Evolutionary conservation across 2,888 invertebrate genomes (phyloP).

Genomic region (Calameuta idolon): DNA sequence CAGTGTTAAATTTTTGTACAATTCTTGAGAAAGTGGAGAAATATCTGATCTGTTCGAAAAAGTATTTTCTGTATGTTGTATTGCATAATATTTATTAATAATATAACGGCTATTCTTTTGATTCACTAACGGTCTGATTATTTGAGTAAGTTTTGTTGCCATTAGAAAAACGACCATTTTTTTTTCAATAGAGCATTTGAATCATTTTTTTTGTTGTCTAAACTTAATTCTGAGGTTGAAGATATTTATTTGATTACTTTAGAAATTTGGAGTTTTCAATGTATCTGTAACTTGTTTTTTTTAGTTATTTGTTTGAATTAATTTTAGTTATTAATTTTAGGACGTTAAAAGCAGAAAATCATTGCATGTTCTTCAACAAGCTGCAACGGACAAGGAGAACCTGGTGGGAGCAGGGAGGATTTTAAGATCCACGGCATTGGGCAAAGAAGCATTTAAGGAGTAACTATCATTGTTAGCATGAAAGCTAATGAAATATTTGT

Average conservation of each 20-base stretch:
- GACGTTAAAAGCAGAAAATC: constrained; percentile 70
- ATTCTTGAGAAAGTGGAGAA: not conserved
- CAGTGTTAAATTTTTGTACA: not conserved
- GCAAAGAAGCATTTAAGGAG: constrained; percentile 42
- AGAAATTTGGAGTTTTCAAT: not conserved
- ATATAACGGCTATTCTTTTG: not conserved
- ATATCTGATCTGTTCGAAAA: not conserved
- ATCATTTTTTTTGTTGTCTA: not conserved
- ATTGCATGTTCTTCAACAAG: constrained; percentile 80
- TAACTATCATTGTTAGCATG: constrained; percentile 21
- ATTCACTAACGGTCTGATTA: not conserved
- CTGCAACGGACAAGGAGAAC: constrained; percentile 82
- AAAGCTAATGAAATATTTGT: not conserved
- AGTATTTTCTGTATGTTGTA: constrained; percentile 15
- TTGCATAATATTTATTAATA: not conserved
- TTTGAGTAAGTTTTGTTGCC: not conserved
- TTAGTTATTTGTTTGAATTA: not conserved
- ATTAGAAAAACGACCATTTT: not conserved
- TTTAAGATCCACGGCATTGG: constrained; percentile 44
- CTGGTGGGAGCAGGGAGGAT: constrained; percentile 74
- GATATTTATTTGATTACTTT: not conserved
- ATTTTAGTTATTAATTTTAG: constrained; percentile 4
- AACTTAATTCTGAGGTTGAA: not conserved
- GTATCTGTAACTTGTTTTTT: not conserved
- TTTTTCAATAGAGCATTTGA: not conserved